Conservation (phyloP, 2,888 invertebrate species). For the Tipula helvola region DNA sequence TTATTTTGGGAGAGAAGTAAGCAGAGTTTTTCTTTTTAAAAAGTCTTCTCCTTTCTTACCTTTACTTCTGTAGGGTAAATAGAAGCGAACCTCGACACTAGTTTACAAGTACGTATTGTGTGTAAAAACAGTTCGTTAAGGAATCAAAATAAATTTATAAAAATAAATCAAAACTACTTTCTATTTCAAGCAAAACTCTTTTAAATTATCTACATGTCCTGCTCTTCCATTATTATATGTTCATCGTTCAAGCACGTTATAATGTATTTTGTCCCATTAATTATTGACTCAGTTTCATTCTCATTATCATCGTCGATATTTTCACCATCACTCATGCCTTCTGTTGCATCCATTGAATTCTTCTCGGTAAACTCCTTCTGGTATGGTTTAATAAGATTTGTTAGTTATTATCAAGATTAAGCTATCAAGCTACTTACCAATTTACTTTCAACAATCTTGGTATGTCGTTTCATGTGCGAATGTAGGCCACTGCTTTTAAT, state of each 20-base stretch:
- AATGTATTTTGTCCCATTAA: background rate
- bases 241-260: background rate
- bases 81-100: no score
- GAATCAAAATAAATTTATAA: background rate
- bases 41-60: background rate
- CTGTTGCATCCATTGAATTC: background rate
- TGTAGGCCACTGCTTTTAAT: constrained; percentile 12
- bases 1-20: background rate
- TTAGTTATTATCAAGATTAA: background rate
- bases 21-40: background rate
- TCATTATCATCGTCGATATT: background rate
- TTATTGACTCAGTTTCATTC: background rate
- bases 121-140: no score
- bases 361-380: background rate
- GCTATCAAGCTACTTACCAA: background rate
- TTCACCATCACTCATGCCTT: background rate
- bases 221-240: background rate
- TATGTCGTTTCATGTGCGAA: background rate
- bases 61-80: no score
- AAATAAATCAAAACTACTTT: background rate
- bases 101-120: no score
- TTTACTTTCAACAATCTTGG: background rate
- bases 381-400: background rate
- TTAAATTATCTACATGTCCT: background rate
- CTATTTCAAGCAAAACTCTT: background rate